A percentile compares a stretch with the other conserved stretches of the same genome.
These are phyloP conservation scores for Calliopsis andreniformis DNA, from an alignment of 1,140 invertebrate genomes.

Conservation along the genomic window DNA sequence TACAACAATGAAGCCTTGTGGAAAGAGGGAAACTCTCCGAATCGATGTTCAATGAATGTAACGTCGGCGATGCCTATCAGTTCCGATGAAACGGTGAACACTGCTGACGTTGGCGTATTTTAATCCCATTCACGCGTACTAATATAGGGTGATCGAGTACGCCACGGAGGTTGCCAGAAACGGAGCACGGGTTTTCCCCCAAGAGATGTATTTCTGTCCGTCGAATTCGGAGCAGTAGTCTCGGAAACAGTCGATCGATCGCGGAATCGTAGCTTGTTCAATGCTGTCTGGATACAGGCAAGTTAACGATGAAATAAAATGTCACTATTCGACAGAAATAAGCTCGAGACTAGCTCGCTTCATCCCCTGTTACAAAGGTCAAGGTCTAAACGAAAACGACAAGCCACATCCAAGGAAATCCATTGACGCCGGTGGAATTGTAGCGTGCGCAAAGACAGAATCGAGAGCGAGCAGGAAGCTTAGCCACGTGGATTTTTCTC, in stretches of 20 bases:
- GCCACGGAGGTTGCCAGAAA: background rate
- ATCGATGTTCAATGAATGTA: too few relatives aligned
- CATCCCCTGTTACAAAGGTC: background rate
- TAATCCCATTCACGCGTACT: conserved; percentile 19
- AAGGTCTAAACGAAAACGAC: conserved; percentile 25
- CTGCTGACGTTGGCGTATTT: background rate
- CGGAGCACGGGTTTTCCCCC: conserved; percentile 12
- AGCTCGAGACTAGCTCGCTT: too few relatives aligned
- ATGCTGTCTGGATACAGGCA: background rate
- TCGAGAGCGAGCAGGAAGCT: background rate
- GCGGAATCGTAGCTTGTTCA: background rate
- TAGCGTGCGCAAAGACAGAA: background rate
- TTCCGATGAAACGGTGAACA: background rate
- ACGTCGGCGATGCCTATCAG: conserved; percentile 13
- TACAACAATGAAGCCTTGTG: background rate
- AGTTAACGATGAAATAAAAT: too few relatives aligned
- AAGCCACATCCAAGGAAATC: conserved; percentile 21
- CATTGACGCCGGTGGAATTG: background rate
- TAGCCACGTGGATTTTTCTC: conserved; percentile 31
- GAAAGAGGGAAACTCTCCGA: too few relatives aligned
- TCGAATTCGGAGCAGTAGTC: background rate
- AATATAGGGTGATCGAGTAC: background rate
- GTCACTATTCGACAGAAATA: too few relatives aligned
- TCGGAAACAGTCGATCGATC: background rate
- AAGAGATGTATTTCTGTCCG: conserved; percentile 1